Percentiles rank a stretch among this genome's conserved stretches.
Evolutionary conservation across 2,113 vertebrate species (phyloP).

Genomic region (Theristicus caerulescens): DNA sequence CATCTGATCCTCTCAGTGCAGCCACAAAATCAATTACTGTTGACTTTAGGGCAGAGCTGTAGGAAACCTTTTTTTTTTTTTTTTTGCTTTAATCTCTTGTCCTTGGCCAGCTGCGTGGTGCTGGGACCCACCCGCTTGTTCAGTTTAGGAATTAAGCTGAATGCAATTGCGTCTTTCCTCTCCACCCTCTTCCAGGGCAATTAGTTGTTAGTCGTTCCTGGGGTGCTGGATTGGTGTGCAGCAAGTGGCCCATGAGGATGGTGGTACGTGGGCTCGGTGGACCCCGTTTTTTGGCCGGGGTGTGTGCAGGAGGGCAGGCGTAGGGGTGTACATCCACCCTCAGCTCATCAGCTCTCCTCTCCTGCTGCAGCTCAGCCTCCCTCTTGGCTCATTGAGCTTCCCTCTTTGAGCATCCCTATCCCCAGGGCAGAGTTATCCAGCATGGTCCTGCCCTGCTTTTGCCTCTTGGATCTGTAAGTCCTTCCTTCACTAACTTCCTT

Average conservation of each 20-base stretch:
- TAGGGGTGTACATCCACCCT: background rate
- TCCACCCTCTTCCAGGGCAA: background rate
- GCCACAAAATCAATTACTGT: background rate
- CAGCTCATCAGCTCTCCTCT: background rate
- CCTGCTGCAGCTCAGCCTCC: background rate
- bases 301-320: background rate
- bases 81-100: background rate
- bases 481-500: background rate
- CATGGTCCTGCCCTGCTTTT: background rate
- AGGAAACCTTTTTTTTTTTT: background rate
- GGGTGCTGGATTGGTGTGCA: background rate
- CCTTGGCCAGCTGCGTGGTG: background rate
- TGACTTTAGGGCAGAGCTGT: background rate
- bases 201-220: background rate
- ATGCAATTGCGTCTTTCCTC: background rate
- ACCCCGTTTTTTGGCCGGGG: background rate
- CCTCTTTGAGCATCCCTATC: background rate
- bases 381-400: background rate
- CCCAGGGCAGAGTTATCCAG: background rate
- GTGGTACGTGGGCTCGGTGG: background rate
- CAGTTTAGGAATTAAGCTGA: background rate
- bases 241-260: background rate
- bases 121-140: background rate
- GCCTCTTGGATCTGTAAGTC: background rate
- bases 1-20: rapidly evolving